phyloP scores from a whole-genome alignment of 37 sponge, comb jelly and placozoan genomes.

The Oopsacas minuta region DNA sequence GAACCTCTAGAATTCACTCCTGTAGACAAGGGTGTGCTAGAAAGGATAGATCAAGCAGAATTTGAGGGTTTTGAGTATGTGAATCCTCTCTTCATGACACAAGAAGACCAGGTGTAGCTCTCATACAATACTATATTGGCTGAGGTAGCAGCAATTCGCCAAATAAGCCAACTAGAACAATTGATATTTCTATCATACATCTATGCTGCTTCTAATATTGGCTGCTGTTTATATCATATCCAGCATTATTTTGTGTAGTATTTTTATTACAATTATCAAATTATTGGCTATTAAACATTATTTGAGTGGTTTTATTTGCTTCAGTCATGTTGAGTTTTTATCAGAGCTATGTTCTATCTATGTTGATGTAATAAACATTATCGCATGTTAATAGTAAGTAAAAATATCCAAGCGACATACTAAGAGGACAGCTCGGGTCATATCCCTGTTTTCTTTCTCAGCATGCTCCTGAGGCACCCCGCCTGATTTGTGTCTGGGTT shows the following conservation, averaged over 20 bases:
- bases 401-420: too few species aligned
- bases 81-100: slow-evolving; percentile 84
- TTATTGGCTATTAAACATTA: not conserved
- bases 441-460: too few species aligned
- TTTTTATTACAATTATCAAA: slow-evolving; percentile 6
- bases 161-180: not conserved
- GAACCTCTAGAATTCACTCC: slow-evolving; percentile 83
- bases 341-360: too few species aligned
- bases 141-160: not conserved
- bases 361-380: too few species aligned
- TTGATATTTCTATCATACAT: not conserved
- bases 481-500: too few species aligned
- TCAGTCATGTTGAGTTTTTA: too few species aligned
- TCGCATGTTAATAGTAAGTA: too few species aligned
- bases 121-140: not conserved
- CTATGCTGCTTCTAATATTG: slow-evolving; percentile 11
- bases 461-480: too few species aligned
- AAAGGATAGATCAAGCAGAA: slow-evolving; percentile 77
- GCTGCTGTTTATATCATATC: slow-evolving; percentile 1
- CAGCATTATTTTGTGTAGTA: slow-evolving; percentile 11
- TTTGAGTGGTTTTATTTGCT: not conserved
- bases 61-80: slow-evolving; percentile 97
- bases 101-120: slow-evolving; percentile 74
- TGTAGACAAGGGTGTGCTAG: slow-evolving; percentile 66
- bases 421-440: too few species aligned